Conservation (phyloP, 2,113 vertebrate species). For the Tylochromis polylepis region DNA sequence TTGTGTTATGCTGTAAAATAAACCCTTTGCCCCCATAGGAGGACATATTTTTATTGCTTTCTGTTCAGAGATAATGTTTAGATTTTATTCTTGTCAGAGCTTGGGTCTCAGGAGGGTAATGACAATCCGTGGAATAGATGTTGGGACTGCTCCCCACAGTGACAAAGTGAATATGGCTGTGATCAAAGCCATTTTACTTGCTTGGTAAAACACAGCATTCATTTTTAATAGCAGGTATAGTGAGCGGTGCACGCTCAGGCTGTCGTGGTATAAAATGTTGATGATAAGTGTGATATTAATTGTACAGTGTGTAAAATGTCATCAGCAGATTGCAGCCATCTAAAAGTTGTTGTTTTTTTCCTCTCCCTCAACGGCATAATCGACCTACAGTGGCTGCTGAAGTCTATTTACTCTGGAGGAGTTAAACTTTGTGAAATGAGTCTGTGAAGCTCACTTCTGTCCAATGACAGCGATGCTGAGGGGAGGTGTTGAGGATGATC, state of each 20-base stretch:
- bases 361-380: neutral
- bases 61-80: neutral
- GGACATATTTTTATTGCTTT: neutral
- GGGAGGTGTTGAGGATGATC: neutral
- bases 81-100: neutral
- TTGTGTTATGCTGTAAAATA: neutral
- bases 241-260: rapidly evolving
- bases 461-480: neutral
- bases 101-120: neutral
- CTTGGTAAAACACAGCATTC: neutral
- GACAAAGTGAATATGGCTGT: neutral
- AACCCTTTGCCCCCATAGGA: neutral
- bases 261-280: neutral
- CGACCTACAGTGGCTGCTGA: neutral
- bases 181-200: rapidly evolving
- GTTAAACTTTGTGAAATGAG: neutral
- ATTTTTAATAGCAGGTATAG: neutral
- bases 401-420: neutral
- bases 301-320: neutral
- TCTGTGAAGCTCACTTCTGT: neutral
- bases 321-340: neutral
- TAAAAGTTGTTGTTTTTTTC: neutral
- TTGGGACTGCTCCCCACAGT: neutral
- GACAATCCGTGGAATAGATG: neutral
- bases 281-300: neutral